These are phyloP conservation scores for Drosophila fungiperda DNA, from an alignment of 2,888 invertebrate species.

Conservation along the genomic window DNA sequence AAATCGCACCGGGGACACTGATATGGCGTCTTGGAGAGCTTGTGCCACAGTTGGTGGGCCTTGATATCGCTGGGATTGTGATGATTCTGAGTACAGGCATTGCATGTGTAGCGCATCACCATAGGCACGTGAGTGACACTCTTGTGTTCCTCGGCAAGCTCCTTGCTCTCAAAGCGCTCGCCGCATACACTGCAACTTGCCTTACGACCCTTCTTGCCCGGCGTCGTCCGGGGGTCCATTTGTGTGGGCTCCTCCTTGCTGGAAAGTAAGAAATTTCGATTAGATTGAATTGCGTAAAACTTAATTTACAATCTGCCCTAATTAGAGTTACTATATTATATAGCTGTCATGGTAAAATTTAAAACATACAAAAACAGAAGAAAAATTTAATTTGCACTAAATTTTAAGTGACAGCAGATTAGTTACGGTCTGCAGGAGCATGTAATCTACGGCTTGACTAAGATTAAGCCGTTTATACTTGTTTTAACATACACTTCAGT, in stretches of 20 bases:
- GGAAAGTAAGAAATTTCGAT: not conserved
- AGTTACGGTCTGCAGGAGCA: not conserved
- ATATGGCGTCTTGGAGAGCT: conserved; percentile 84
- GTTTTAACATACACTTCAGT: conserved; percentile 71
- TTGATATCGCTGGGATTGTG: conserved; percentile 81
- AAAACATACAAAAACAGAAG: not conserved
- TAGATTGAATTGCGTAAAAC: not conserved
- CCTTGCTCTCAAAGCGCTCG: conserved; percentile 75
- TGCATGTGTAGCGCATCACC: conserved; percentile 84
- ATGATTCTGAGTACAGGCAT: conserved; percentile 86
- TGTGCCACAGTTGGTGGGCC: conserved; percentile 86
- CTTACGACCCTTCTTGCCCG: conserved; percentile 49
- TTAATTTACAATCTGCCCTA: not conserved
- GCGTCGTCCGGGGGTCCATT: conserved; percentile 13
- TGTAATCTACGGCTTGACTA: not conserved
- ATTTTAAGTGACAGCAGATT: not conserved
- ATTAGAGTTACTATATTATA: not conserved
- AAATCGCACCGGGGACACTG: conserved; percentile 85
- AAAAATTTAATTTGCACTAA: not conserved
- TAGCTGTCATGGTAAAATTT: not conserved
- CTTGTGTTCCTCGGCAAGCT: conserved; percentile 76
- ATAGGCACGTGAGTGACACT: conserved; percentile 74
- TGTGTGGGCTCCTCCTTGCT: conserved; percentile 79
- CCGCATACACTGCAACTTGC: conserved; percentile 75
- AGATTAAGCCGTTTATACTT: not conserved